phyloP scores from a whole-genome alignment of 2,113 vertebrate species.

The Dromaius novaehollandiae region DNA sequence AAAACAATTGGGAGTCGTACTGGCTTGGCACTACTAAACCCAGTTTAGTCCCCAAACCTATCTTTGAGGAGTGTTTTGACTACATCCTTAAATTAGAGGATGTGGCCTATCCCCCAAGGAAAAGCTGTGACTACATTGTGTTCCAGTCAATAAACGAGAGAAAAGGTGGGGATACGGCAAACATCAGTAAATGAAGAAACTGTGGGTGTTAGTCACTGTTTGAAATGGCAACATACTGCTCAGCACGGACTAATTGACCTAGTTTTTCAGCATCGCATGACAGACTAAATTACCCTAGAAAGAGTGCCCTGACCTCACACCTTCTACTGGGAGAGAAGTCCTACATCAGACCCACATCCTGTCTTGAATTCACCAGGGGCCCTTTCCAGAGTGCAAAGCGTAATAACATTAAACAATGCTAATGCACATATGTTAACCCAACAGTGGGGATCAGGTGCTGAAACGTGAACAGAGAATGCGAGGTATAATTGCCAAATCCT shows the following conservation, averaged over 20 bases:
- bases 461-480: not conserved
- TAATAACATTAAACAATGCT: not conserved
- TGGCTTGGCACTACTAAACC: not conserved
- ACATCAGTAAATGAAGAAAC: not conserved
- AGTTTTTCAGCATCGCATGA: conserved; percentile 14
- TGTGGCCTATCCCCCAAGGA: not conserved
- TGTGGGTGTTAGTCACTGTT: not conserved
- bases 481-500: not conserved
- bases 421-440: conserved; percentile 14
- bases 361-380: not conserved
- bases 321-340: conserved; percentile 1
- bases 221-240: not conserved
- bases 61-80: not conserved
- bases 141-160: not conserved
- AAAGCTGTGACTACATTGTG: not conserved
- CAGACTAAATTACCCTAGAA: not conserved
- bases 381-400: not conserved
- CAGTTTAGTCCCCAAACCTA: not conserved
- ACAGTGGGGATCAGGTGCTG: not conserved
- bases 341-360: not conserved
- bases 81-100: not conserved
- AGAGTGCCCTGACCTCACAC: conserved; percentile 1
- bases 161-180: not conserved
- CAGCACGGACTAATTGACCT: conserved; percentile 34
- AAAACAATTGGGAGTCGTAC: not conserved